A percentile compares a stretch with the other conserved stretches of the same genome.
Conservation (phyloP, 2,888 invertebrate species). For the Chironomus tentans region DNA sequence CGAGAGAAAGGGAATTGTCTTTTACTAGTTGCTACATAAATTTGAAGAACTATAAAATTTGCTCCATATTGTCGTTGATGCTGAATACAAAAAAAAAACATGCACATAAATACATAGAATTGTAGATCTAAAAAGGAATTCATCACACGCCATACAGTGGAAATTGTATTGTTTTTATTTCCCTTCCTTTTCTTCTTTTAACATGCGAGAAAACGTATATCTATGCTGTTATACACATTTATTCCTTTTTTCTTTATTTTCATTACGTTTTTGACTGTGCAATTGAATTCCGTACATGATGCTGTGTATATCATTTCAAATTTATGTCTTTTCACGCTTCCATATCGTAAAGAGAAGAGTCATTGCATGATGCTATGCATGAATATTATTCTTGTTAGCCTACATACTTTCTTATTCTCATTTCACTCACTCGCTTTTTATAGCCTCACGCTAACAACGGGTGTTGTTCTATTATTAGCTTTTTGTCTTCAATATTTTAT, state of each 20-base stretch:
- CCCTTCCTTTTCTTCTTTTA: background rate
- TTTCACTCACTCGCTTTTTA: no score
- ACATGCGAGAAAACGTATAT: background rate
- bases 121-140: background rate
- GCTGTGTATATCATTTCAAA: background rate
- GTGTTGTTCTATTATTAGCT: no score
- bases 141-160: background rate
- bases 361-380: background rate
- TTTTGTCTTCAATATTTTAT: no score
- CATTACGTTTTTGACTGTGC: constrained; percentile 13
- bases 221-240: no score
- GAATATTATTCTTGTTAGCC: no score
- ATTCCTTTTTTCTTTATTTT: background rate
- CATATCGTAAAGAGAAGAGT: background rate
- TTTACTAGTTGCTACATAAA: background rate
- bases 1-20: background rate
- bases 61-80: background rate
- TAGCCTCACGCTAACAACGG: no score
- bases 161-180: background rate
- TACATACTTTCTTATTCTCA: no score
- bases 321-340: constrained; percentile 6
- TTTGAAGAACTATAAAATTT: background rate
- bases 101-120: background rate
- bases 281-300: constrained; percentile 20
- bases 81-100: background rate